Conservation (phyloP, 1,140 invertebrate species). For the Ostrea edulis region DNA sequence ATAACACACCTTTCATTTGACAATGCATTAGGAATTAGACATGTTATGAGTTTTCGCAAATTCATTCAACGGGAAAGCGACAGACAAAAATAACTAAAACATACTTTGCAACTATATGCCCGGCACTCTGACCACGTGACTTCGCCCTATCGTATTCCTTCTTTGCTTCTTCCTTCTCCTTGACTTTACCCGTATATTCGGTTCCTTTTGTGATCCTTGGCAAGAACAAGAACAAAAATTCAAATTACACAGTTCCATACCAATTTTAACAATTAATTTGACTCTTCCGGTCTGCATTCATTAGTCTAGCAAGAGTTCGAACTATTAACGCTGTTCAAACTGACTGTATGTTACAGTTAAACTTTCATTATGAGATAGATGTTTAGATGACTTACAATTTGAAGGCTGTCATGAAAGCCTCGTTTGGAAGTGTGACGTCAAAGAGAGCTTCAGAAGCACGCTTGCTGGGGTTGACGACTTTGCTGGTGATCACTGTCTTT, state of each 20-base stretch:
- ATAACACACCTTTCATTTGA: too few species aligned
- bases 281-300: too few species aligned
- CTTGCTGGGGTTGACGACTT: slow-evolving; percentile 62
- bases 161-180: slow-evolving; percentile 67
- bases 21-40: too few species aligned
- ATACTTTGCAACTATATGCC: slow-evolving; percentile 63
- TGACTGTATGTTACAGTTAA: too few species aligned
- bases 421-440: slow-evolving; percentile 69
- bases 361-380: neutral
- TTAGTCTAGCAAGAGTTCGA: too few species aligned
- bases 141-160: slow-evolving; percentile 64
- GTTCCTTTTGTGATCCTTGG: slow-evolving; percentile 62
- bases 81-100: slow-evolving; percentile 25
- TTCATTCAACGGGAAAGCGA: neutral
- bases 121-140: slow-evolving; percentile 64
- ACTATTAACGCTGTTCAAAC: too few species aligned
- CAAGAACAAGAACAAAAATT: neutral
- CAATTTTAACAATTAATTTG: too few species aligned
- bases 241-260: neutral
- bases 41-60: too few species aligned
- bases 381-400: slow-evolving; percentile 62
- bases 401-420: slow-evolving; percentile 73
- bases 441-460: slow-evolving; percentile 64
- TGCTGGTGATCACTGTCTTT: slow-evolving; percentile 65
- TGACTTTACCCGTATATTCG: slow-evolving; percentile 66